Evolutionary conservation across 1,140 invertebrate genomes (phyloP).

Genomic region (Trachymyrmex septentrionalis): DNA sequence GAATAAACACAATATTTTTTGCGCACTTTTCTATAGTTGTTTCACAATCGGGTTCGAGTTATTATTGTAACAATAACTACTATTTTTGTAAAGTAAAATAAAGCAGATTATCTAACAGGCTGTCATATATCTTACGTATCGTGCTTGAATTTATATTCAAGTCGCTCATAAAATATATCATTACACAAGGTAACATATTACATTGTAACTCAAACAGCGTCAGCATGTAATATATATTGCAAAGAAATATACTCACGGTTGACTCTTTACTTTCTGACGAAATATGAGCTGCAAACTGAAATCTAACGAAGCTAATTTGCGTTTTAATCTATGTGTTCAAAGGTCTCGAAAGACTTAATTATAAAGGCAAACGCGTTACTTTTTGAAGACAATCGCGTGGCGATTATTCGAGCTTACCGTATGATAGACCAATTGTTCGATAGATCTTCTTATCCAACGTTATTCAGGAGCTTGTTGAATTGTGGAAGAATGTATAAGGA

Average conservation of each 20-base stretch:
- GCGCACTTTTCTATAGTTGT: background rate
- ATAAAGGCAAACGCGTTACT: constrained; percentile 49
- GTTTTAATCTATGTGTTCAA: constrained; percentile 50
- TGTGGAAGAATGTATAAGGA: constrained; percentile 35
- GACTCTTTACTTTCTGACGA: background rate
- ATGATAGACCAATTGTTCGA: background rate
- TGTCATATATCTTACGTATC: background rate
- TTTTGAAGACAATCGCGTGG: background rate
- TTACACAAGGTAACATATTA: background rate
- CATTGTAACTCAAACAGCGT: constrained; percentile 15
- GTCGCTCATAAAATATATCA: constrained; percentile 16
- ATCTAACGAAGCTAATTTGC: constrained; percentile 42
- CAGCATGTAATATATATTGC: background rate
- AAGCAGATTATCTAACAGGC: background rate
- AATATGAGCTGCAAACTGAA: constrained; percentile 21
- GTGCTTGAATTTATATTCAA: background rate
- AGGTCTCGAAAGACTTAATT: constrained; percentile 27
- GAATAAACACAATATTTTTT: constrained; percentile 15
- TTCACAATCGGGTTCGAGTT: background rate
- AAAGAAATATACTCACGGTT: background rate
- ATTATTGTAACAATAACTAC: background rate
- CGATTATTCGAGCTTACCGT: constrained; percentile 22
- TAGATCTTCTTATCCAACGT: background rate
- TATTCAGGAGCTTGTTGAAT: constrained; percentile 30
- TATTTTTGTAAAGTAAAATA: constrained; percentile 13